phyloP scores from a whole-genome alignment of 2,888 invertebrate genomes.

The Drosophila ezoana region DNA sequence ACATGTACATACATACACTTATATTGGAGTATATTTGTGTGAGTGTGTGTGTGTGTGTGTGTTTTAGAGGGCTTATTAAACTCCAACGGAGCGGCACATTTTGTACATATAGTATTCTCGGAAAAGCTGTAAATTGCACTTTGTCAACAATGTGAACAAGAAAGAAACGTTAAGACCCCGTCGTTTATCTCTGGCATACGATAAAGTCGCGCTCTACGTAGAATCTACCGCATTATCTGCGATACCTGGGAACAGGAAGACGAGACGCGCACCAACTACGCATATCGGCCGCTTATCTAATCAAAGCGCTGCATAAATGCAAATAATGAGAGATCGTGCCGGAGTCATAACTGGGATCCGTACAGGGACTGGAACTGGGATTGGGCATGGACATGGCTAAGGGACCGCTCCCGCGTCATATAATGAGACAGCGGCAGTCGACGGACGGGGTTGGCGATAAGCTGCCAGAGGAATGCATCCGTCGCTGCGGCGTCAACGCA shows the following conservation, averaged over 20 bases:
- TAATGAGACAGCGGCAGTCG: slow-evolving; percentile 58
- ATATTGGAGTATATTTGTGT: background rate
- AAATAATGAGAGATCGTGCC: slow-evolving; percentile 77
- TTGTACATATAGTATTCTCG: slow-evolving; percentile 57
- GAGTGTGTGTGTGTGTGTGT: background rate
- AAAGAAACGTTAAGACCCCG: slow-evolving; percentile 67
- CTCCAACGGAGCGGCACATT: slow-evolving; percentile 54
- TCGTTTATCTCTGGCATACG: slow-evolving; percentile 64
- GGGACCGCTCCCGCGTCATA: slow-evolving; percentile 33
- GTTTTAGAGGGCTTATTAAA: slow-evolving; percentile 66
- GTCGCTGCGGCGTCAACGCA: slow-evolving; percentile 56
- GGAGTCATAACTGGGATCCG: slow-evolving; percentile 40
- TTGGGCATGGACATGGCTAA: slow-evolving; percentile 4
- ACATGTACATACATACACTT: slow-evolving; percentile 9
- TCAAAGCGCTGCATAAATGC: slow-evolving; percentile 78
- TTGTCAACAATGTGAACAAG: slow-evolving; percentile 61
- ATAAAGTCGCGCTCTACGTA: slow-evolving; percentile 63
- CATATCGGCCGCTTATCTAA: slow-evolving; percentile 77
- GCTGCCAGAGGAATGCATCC: slow-evolving; percentile 67
- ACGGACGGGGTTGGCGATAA: slow-evolving; percentile 63
- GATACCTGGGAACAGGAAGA: slow-evolving; percentile 76
- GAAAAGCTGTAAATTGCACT: slow-evolving; percentile 77
- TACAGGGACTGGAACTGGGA: slow-evolving; percentile 14
- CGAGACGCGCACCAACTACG: slow-evolving; percentile 59
- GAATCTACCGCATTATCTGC: slow-evolving; percentile 67